A percentile compares a stretch with the other conserved stretches of the same genome.
These are phyloP conservation scores for Germaria angustata DNA, from an alignment of 2,888 invertebrate genomes.

Conservation along the genomic window DNA sequence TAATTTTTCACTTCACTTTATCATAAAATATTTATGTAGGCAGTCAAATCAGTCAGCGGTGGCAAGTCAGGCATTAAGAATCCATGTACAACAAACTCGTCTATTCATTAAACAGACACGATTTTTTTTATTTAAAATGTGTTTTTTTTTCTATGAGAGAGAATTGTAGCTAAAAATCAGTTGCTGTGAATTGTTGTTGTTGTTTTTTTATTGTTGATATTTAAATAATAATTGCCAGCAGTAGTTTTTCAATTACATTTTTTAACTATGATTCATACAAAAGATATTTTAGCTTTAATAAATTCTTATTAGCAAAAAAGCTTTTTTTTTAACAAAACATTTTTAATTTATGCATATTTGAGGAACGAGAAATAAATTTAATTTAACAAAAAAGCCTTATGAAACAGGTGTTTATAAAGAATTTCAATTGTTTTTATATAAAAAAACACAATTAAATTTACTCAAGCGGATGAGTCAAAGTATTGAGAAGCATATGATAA, in stretches of 20 bases:
- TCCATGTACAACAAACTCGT: not conserved
- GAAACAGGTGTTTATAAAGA: constrained; percentile 40
- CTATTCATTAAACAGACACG: not conserved
- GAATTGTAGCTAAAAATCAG: constrained; percentile 20
- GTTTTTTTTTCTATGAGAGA: not conserved
- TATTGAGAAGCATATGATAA: no score
- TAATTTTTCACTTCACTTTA: not conserved
- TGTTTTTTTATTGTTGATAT: constrained; percentile 12
- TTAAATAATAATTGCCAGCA: constrained; percentile 15
- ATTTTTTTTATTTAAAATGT: not conserved
- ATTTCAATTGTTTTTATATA: no score
- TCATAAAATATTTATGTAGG: not conserved
- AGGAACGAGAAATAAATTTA: constrained; percentile 8
- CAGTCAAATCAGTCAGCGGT: not conserved
- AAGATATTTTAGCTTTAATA: constrained; percentile 19
- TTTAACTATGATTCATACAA: constrained; percentile 39
- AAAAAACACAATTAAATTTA: constrained; percentile 22
- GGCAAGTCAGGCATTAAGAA: constrained; percentile 8
- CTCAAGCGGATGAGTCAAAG: not conserved
- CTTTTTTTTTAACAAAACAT: not conserved
- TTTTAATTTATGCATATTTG: constrained; percentile 54
- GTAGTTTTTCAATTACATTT: constrained; percentile 18
- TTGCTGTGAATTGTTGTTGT: not conserved
- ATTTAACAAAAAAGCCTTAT: constrained; percentile 8
- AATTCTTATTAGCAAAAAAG: not conserved